Base-by-base conservation (phyloP, 1,140 invertebrate genomes). In the Rhopalosiphum maidis region DNA sequence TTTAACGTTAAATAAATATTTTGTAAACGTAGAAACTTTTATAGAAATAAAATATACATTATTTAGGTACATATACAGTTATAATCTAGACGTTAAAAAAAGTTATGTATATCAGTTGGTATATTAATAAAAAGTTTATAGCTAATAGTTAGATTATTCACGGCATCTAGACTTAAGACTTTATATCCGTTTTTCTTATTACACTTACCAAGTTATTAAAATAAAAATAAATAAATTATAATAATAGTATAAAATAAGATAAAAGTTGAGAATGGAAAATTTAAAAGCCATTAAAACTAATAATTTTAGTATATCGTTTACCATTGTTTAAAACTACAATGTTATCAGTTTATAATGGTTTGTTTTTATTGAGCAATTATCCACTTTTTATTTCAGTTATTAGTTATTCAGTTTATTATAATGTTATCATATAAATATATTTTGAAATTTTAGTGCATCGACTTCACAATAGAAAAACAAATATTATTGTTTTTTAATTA, bases 341-440 rank as follows among this genome's bases (percentile, higher is more conserved):
- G 88, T 89, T 89, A 89, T 89, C 88, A 87, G 43, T 48, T 48
- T 87, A 85, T 48, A 48, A 87, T 87, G 46, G 48, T 87, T 87
- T 35, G 46, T 87, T 87, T 87, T 48, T 87, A 87, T 87, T n/a
- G 5, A 48, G 30, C 30, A 35, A 87, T 89, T 89, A 55, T 37
- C 35, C 88, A 41, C 35, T 87, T n/a, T 87, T 89, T 89, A 51
- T 51, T 51, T 35, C 3, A 18, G 46, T 85, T 22, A 37, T 9
- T 43, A 18, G n/a, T 85, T 22, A 22, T 9, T 43, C 83, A 43
- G 30, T 18, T 43, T 1, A 85, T 51, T 18, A 51, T 15, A 35
- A 37, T 89, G 23, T 37, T 54, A 89, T 54, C 87, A 46, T n/a
- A 30, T 88, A 88, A 22, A 18, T n/a, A 35, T 48, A 3, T 54